Percentiles rank a stretch among this genome's conserved stretches.
phyloP scores from a whole-genome alignment of 35 echinoderm and acorn worm genomes.

The Heliocidaris tuberculata region DNA sequence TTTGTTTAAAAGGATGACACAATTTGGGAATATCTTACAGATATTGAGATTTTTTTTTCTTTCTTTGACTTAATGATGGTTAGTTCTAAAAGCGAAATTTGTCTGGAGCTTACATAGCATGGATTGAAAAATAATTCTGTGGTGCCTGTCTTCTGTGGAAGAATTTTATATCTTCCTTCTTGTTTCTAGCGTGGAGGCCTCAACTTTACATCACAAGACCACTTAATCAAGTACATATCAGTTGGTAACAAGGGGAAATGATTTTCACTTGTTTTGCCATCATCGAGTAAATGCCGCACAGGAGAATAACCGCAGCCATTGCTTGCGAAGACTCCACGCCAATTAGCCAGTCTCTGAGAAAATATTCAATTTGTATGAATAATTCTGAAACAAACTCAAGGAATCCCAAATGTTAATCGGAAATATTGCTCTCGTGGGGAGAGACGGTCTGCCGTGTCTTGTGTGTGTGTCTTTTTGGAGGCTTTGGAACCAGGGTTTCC shows the following conservation, averaged over 20 bases:
- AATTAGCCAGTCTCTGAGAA: conserved; percentile 38
- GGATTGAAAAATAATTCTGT: not conserved
- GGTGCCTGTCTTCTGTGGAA: not conserved
- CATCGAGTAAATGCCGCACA: conserved; percentile 23
- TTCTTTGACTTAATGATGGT: not conserved
- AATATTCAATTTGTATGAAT: conserved; percentile 43
- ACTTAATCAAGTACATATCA: conserved; percentile 40
- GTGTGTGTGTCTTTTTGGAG: not conserved
- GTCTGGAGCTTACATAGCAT: not conserved
- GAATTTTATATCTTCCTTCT: not conserved
- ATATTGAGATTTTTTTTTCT: not conserved
- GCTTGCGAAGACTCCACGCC: conserved; percentile 21
- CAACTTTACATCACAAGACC: not conserved
- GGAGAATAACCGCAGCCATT: not conserved
- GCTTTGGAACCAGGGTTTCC: not conserved
- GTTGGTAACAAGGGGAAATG: conserved; percentile 19
- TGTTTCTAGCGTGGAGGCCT: not conserved
- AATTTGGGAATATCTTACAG: too few relatives aligned
- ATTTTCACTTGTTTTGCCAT: conserved; percentile 35
- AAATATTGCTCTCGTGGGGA: not conserved
- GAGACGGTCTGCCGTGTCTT: not conserved
- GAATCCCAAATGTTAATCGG: conserved; percentile 17
- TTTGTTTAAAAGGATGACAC: too few relatives aligned
- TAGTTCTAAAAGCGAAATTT: not conserved
- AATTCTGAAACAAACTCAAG: conserved; percentile 24